Evolutionary conservation across 2,113 vertebrate species (phyloP).

Genomic region (Ceuthmochares aereus): DNA sequence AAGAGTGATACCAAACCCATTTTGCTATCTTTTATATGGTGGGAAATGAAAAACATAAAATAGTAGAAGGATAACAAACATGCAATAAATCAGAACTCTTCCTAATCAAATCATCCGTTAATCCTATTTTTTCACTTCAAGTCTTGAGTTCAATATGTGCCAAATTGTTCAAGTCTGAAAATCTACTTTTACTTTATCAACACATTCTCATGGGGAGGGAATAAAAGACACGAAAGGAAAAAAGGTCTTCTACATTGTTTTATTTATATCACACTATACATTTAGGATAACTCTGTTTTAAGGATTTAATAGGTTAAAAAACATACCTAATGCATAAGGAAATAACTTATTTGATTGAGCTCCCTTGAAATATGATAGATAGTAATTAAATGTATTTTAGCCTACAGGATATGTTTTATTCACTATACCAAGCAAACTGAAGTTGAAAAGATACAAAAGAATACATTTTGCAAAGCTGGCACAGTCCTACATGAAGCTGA

Average conservation of each 20-base stretch:
- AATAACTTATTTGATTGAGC: constrained; percentile 61
- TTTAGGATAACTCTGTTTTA: constrained; percentile 23
- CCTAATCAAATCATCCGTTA: not conserved
- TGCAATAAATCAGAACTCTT: not conserved
- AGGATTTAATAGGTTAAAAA: constrained; percentile 63
- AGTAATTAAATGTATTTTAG: constrained; percentile 68
- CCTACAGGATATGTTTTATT: constrained; percentile 66
- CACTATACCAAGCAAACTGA: constrained; percentile 54
- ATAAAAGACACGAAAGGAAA: not conserved
- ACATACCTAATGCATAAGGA: constrained; percentile 57
- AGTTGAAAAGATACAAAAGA: constrained; percentile 63
- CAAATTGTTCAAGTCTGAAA: not conserved
- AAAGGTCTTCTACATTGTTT: not conserved
- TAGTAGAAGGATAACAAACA: not conserved
- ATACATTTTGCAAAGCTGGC: constrained; percentile 60
- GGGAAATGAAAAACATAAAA: not conserved
- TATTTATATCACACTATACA: not conserved
- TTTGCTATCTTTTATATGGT: not conserved
- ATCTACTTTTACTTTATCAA: not conserved
- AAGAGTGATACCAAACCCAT: not conserved
- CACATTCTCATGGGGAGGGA: not conserved
- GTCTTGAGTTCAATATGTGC: not conserved
- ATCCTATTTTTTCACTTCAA: not conserved
- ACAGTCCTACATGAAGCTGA: constrained; percentile 52
- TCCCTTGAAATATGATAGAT: constrained; percentile 66